Base-by-base conservation (phyloP, 2,888 invertebrate genomes). In the Pimpla rufipes region DNA sequence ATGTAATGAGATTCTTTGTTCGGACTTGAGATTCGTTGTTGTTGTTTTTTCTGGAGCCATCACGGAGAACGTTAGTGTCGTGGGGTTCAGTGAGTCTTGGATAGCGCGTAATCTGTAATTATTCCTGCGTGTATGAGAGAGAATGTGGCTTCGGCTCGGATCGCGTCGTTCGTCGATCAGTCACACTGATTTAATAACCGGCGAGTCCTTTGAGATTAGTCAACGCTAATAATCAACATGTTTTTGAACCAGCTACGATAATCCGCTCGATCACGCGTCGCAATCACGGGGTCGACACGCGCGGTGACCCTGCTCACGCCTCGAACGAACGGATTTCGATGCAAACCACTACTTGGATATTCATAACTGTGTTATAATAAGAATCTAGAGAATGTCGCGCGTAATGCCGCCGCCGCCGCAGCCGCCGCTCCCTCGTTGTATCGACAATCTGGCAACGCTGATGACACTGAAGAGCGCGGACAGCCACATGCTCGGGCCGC, bases 401-500 rank as follows among this genome's bases (percentile, higher is more conserved):
- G 55, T 50, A n/a, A n/a, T n/a, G n/a, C n/a, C n/a, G n/a, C n/a
- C n/a, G n/a, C n/a, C n/a, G n/a, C n/a, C n/a, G n/a, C n/a, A n/a
- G n/a, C n/a, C n/a, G 29, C 29, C 29, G 70, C 68, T 73, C 45
- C 40, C 29, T 70, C 83, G 68, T 47, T 68, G 66, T 70, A 80
- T 45, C 68, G 64, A 77, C 52, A 55, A 77, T 78, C 55, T 76
- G 50, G 77, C 77, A 68, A 80, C 68, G 68, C 77, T 55, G 62
- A 74, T 40, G 71, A 89, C 79, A 84, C 90, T 88, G 71, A 88
- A 37, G 67, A 85, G 77, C 76, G 86, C 82, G 42, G 90, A 85
- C 83, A 92, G 84, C 93, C 93, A 92, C 76, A 87, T 88, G 62
- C 90, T 89, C 74, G 88, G 84, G 50, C 84, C 62, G 70, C 86